Evolutionary conservation across 2,797 vertebrate genomes (phyloP).

Genomic region (Intellagama lesueurii): DNA sequence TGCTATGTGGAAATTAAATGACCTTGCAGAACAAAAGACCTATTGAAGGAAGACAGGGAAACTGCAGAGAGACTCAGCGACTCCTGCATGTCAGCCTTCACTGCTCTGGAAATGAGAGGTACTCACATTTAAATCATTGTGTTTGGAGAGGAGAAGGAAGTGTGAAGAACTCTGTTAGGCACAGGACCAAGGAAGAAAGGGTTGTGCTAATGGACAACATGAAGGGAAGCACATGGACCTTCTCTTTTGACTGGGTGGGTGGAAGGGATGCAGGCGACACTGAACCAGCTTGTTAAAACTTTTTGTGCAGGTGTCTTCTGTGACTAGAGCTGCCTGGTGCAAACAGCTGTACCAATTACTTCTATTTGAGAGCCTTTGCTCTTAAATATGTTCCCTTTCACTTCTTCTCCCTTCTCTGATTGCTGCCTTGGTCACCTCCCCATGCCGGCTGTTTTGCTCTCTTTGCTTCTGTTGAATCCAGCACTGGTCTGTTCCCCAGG

Average conservation of each 20-base stretch:
- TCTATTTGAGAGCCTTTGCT: background rate
- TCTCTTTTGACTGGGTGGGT: background rate
- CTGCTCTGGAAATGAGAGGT: slow-evolving; percentile 7
- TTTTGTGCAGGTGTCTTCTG: background rate
- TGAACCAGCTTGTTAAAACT: background rate
- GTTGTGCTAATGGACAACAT: background rate
- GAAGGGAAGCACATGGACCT: background rate
- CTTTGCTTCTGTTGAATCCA: too few relatives aligned
- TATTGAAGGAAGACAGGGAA: slow-evolving; percentile 12
- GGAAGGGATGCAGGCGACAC: background rate
- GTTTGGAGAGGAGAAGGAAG: background rate
- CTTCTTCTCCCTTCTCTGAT: background rate
- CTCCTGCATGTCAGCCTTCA: background rate
- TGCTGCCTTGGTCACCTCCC: background rate
- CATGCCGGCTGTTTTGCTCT: background rate
- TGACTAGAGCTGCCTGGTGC: background rate
- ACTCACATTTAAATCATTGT: background rate
- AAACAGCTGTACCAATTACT: background rate
- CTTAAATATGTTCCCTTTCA: background rate
- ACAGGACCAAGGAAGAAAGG: background rate
- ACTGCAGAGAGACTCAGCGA: slow-evolving; percentile 11
- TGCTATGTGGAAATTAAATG: slow-evolving; percentile 39
- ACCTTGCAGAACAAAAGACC: slow-evolving; percentile 1
- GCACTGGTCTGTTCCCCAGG: too few relatives aligned
- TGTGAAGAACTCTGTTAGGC: background rate